A percentile compares a stretch with the other conserved stretches of the same genome.
Conservation (phyloP, 92 coral and sea anemone genomes). For the Epizoanthus fatuus region DNA sequence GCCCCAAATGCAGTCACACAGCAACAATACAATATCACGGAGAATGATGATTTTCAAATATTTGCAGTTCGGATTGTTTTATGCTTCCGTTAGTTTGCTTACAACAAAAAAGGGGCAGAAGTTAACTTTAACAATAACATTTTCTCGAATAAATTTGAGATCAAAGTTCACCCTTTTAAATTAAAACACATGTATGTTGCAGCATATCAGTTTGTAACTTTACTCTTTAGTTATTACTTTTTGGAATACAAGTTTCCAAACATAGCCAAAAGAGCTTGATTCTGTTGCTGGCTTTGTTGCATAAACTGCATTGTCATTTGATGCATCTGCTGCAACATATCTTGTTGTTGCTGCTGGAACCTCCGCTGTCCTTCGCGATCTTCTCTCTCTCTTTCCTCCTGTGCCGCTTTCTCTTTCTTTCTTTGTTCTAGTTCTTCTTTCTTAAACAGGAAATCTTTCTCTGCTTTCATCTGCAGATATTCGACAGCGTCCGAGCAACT, state of each 20-base stretch:
- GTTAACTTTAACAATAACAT: too few species aligned
- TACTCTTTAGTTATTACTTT: too few species aligned
- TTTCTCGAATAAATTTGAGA: too few species aligned
- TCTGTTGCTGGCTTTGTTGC: slow-evolving; percentile 21
- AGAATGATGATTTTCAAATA: too few species aligned
- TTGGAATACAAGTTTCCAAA: neutral
- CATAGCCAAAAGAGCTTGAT: slow-evolving; percentile 4
- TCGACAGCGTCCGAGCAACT: slow-evolving; percentile 45
- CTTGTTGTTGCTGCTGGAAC: slow-evolving; percentile 27
- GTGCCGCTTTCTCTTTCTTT: slow-evolving; percentile 16
- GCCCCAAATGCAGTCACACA: too few species aligned
- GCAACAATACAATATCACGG: too few species aligned
- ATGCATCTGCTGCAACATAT: slow-evolving; percentile 8
- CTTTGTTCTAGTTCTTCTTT: slow-evolving; percentile 41
- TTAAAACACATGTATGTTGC: too few species aligned
- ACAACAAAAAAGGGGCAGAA: too few species aligned
- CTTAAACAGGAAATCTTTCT: slow-evolving; percentile 13
- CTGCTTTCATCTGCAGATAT: slow-evolving; percentile 33
- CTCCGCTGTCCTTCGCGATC: slow-evolving; percentile 8
- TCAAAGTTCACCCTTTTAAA: too few species aligned
- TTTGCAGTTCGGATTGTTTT: too few species aligned
- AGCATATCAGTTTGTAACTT: too few species aligned
- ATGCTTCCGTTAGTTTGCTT: too few species aligned
- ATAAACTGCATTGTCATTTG: neutral
- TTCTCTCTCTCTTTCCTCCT: neutral